Base-by-base conservation (phyloP, 2,888 invertebrate species). In the Amiota mariae region DNA sequence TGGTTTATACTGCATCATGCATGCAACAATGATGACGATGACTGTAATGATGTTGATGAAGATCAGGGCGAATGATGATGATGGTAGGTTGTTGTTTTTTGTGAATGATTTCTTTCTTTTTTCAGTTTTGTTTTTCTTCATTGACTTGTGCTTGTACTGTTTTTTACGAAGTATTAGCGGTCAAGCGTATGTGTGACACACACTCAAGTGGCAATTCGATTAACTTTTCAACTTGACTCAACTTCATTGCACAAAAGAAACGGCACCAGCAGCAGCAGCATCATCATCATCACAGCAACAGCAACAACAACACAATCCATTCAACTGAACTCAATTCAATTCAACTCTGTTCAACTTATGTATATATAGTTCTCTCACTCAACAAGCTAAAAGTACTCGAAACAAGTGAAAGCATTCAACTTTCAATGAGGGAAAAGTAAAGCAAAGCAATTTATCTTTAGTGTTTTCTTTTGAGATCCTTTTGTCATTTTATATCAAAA, bases 181-280 rank as follows among this genome's bases (percentile, higher is more conserved):
- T 71, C 59, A 71, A 73, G 71, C 71, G 73, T 71, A 73, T 73
- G 71, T 73, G 73, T 71, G 36, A 48, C n/a, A 36, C 36, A 36
- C 36, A 57, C 59, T 67, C 48, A 73, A 73, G 71, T 73, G 73
- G 59, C 71, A 51, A 71, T 68, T 68, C 51, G 67, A 68, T 68
- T 68, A 71, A 70, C 57, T 70, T 70, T 70, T 56, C 47, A 70
- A 56, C 70, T 70, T 36, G 15, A 57, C 24, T n/a, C 67, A 68
- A 59, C 59, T 18, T 59, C 15, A 59, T 59, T 36, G 36, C 36
- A 36, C 36, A 36, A 36, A 36, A 36, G 36, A 36, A 36, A 6
- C 2, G 6, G 36, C 36, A 36, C 4, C 36, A 36, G n/a, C 8
- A 2, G 6, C 4, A 2, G 6, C 36, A 36, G 6, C 36, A 36